A percentile compares a stretch with the other conserved stretches of the same genome.
Evolutionary conservation across 2,113 vertebrate genomes (phyloP).

Genomic region (Symphodus melops): DNA sequence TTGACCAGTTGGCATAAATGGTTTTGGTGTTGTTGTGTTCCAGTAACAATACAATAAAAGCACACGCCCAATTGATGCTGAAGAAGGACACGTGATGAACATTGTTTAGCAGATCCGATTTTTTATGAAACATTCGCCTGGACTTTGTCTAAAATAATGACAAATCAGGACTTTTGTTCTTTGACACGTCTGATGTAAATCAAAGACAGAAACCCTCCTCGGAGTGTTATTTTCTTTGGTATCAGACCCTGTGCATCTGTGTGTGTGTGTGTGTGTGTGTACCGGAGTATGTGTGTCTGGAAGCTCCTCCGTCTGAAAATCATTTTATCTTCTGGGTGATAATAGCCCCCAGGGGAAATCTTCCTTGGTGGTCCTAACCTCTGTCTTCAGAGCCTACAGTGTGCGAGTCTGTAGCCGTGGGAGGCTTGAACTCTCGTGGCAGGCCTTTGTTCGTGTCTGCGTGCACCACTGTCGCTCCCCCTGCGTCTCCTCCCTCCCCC

Average conservation of each 20-base stretch:
- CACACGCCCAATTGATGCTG: not conserved
- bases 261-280: conserved; percentile 55
- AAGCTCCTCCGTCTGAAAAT: conserved; percentile 73
- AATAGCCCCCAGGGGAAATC: conserved; percentile 79
- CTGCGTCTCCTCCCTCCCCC: conserved; percentile 44
- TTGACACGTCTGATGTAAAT: conserved; percentile 27
- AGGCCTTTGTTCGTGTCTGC: conserved; percentile 75
- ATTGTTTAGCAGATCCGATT: not conserved
- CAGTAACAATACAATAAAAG: not conserved
- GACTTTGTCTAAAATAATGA: conserved; percentile 41
- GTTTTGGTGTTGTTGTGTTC: not conserved
- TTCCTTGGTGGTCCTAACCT: conserved; percentile 80
- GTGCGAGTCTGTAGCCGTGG: conserved; percentile 63
- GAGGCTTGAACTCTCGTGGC: conserved; percentile 71
- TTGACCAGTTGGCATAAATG: not conserved
- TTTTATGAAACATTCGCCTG: conserved; percentile 31
- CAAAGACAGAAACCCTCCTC: conserved; percentile 16
- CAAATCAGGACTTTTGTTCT: conserved; percentile 42
- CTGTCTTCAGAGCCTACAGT: conserved; percentile 59
- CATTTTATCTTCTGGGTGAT: conserved; percentile 75
- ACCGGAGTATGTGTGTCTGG: conserved; percentile 31
- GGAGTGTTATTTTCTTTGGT: conserved; percentile 27
- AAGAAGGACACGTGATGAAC: conserved; percentile 16
- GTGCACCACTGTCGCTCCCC: conserved; percentile 53
- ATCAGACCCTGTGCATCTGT: conserved; percentile 59